Evolutionary conservation across 2,888 invertebrate genomes (phyloP).

Genomic region (Biston stratarius): DNA sequence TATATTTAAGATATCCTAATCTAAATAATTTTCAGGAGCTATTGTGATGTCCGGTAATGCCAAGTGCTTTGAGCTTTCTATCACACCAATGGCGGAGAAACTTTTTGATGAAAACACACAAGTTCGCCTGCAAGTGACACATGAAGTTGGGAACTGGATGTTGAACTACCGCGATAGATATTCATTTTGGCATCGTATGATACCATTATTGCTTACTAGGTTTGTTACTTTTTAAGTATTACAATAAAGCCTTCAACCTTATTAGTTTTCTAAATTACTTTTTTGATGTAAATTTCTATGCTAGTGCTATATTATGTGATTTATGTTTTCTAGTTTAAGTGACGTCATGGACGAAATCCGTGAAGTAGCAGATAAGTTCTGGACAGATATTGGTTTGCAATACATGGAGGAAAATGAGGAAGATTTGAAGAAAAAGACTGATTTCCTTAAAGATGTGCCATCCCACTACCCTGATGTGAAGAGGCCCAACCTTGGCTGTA

Average conservation of each 20-base stretch:
- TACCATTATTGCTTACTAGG: slow-evolving; percentile 95
- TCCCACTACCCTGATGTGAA: slow-evolving; percentile 91
- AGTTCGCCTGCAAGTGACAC: slow-evolving; percentile 92
- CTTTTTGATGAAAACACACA: slow-evolving; percentile 94
- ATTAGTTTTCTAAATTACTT: too few species aligned
- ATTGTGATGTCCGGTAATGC: slow-evolving; percentile 90
- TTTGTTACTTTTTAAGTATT: slow-evolving; percentile 54
- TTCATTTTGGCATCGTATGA: slow-evolving; percentile 94
- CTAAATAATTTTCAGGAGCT: slow-evolving; percentile 52
- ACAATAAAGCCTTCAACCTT: too few species aligned
- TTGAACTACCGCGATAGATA: slow-evolving; percentile 93
- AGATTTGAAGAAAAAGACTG: slow-evolving; percentile 93
- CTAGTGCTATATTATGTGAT: not conserved
- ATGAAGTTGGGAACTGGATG: slow-evolving; percentile 93
- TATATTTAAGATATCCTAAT: not conserved
- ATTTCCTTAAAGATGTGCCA: slow-evolving; percentile 89
- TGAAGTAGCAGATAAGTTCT: slow-evolving; percentile 87
- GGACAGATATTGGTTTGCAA: slow-evolving; percentile 91
- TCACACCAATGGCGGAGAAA: slow-evolving; percentile 93
- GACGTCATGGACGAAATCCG: slow-evolving; percentile 93
- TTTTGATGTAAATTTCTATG: not conserved
- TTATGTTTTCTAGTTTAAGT: slow-evolving; percentile 85
- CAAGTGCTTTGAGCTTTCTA: slow-evolving; percentile 90
- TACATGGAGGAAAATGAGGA: slow-evolving; percentile 95
- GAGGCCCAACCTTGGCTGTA: slow-evolving; percentile 95